phyloP scores from a whole-genome alignment of 2,113 vertebrate species.

The Phyllostomus hastatus region DNA sequence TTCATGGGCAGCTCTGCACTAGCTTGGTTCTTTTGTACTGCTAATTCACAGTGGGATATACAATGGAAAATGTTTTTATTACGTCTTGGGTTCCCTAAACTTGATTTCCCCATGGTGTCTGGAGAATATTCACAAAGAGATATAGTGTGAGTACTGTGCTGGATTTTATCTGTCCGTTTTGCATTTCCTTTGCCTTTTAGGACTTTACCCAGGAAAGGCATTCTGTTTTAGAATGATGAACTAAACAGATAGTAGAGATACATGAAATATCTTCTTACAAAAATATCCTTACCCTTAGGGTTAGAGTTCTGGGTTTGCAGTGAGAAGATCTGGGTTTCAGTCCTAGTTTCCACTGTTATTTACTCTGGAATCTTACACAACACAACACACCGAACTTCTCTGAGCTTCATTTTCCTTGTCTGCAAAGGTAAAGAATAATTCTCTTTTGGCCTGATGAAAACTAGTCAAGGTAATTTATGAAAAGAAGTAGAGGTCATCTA shows the following conservation, averaged over 20 bases:
- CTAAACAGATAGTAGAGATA: conserved; percentile 5
- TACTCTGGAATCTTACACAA: background rate
- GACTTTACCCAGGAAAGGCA: conserved; percentile 14
- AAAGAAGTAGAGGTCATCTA: background rate
- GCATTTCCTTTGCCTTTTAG: conserved; percentile 35
- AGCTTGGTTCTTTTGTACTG: background rate
- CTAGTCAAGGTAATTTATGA: background rate
- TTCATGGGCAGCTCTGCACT: background rate
- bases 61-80: background rate
- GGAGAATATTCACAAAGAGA: background rate
- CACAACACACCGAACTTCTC: background rate
- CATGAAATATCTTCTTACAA: conserved; percentile 59
- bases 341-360: background rate
- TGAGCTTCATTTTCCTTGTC: background rate
- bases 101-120: background rate
- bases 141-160: background rate
- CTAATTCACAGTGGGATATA: background rate
- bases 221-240: conserved; percentile 28
- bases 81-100: background rate
- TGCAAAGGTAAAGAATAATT: background rate
- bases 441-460: background rate
- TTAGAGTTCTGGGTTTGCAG: conserved; percentile 58
- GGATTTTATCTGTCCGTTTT: background rate
- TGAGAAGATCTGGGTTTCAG: background rate
- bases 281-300: conserved; percentile 50